Base-by-base conservation (phyloP, 2,797 vertebrate species). In the Glyptemys insculpta region DNA sequence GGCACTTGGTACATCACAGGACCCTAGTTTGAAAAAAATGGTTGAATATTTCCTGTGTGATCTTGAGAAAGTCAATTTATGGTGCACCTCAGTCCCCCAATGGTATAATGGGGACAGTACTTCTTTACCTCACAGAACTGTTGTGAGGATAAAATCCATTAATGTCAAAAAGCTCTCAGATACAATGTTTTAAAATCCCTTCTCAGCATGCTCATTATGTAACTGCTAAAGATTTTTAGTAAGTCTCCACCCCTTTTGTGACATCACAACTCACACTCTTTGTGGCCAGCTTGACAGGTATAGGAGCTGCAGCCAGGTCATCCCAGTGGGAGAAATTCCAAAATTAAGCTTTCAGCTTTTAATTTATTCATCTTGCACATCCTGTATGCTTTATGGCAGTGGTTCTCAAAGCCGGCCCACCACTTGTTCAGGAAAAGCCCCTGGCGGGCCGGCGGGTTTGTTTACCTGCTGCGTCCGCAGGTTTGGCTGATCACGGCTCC, bases 271-370 rank as follows among this genome's bases (percentile, higher is more conserved):
- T 83, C 86, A 2, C 1, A 31, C 47, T 87, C 89, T 83, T 27
- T 12, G 31, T 49, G 19, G 79, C 25, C 44, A 83, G 34, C 5
- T 6, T 59, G 12, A 49, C 23, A 85, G 56, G 92, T 91, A 81
- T 50, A 81, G 23, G 90, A 6, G 79, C 4, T 6, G 0, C 8
- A 79, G 47, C 3, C 90, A 94, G 91, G 85, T 92, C 15, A 86
- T 49, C 29, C 87, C 27, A 0, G 0, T 52, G 78, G 65, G 37
- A 90, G 83, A 76, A 49, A 88, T 19, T 90, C 4, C 34, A 18
- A 91, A 18, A 86, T 65, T 53, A 93, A 94, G 44, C 88, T 85
- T 96, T 94, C n/a, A 87, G 57, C 53, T 92, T 93, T 94, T 93
- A 93, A 65, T 91, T 92, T 18, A n/a, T 92, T 95, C 34, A 1